Percentiles rank a stretch among this genome's conserved stretches.
Evolutionary conservation across 2,797 vertebrate genomes (phyloP).

Genomic region (Acipenser oxyrinchus): DNA sequence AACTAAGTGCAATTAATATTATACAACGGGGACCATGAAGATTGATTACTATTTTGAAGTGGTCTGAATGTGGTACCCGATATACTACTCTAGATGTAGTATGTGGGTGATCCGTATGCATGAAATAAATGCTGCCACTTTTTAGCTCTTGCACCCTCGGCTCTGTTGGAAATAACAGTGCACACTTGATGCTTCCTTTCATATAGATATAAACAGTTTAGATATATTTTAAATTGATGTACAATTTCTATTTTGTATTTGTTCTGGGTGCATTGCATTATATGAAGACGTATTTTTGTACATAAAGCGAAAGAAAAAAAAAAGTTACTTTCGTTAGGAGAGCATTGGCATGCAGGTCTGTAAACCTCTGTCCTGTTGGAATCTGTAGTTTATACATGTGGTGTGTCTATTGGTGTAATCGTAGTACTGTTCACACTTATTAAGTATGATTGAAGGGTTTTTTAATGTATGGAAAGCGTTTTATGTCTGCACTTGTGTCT

Average conservation of each 20-base stretch:
- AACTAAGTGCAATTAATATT: conserved; percentile 72
- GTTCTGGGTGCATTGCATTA: conserved; percentile 43
- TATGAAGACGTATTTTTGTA: conserved; percentile 84
- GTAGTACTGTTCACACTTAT: conserved; percentile 33
- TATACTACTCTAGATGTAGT: conserved; percentile 22
- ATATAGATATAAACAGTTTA: conserved; percentile 8
- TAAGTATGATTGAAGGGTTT: conserved; percentile 58
- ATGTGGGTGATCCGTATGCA: background rate
- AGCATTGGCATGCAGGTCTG: conserved; percentile 44
- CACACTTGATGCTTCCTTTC: conserved; percentile 38
- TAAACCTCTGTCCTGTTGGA: conserved; percentile 35
- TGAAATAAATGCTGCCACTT: conserved; percentile 27
- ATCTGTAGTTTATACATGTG: conserved; percentile 20
- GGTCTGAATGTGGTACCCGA: conserved; percentile 26
- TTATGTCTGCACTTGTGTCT: conserved; percentile 78
- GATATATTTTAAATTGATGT: conserved; percentile 24
- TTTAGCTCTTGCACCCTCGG: conserved; percentile 24
- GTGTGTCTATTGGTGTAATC: conserved; percentile 14
- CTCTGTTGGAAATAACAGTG: conserved; percentile 26
- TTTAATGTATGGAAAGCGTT: conserved; percentile 56
- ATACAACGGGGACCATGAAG: conserved; percentile 16
- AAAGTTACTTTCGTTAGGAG: conserved; percentile 25
- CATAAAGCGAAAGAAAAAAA: conserved; percentile 43
- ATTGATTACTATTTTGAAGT: conserved; percentile 9
- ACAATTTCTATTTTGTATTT: conserved; percentile 33